A percentile compares a stretch with the other conserved stretches of the same genome.
These are phyloP conservation scores for Serripes groenlandicus DNA, from an alignment of 2,888 invertebrate genomes.

Conservation along the genomic window DNA sequence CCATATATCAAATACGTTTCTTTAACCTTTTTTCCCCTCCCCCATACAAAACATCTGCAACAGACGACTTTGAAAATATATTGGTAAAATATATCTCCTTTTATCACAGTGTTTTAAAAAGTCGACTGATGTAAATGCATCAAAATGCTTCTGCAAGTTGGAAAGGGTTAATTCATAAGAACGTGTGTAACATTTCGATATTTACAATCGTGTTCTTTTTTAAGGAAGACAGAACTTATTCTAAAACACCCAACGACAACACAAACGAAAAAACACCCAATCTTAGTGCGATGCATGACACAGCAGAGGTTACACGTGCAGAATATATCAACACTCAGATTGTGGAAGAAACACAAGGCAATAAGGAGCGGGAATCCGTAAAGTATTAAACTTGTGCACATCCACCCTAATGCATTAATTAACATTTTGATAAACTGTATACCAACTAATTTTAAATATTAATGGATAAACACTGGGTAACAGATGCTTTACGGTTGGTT, in stretches of 20 bases:
- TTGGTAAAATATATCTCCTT: conserved; percentile 1
- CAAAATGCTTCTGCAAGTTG: background rate
- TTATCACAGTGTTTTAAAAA: conserved; percentile 2
- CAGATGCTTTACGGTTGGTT: no score
- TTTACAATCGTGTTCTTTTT: no score
- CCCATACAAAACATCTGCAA: background rate
- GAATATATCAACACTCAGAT: background rate
- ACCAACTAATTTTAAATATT: no score
- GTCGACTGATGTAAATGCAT: background rate
- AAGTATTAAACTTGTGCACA: no score
- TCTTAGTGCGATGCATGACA: background rate
- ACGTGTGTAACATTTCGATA: no score
- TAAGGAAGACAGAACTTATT: background rate
- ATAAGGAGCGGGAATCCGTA: no score
- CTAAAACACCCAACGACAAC: background rate
- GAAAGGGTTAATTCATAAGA: background rate
- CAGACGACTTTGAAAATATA: background rate
- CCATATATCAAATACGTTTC: no score
- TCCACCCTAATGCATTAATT: no score
- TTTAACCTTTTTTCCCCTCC: background rate
- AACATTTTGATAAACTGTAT: no score
- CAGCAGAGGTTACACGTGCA: background rate
- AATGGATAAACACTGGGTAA: no score
- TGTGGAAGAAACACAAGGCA: background rate
- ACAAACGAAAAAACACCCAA: background rate